phyloP scores from a whole-genome alignment of 2,888 invertebrate genomes.

The Chloroclysta siterata region DNA sequence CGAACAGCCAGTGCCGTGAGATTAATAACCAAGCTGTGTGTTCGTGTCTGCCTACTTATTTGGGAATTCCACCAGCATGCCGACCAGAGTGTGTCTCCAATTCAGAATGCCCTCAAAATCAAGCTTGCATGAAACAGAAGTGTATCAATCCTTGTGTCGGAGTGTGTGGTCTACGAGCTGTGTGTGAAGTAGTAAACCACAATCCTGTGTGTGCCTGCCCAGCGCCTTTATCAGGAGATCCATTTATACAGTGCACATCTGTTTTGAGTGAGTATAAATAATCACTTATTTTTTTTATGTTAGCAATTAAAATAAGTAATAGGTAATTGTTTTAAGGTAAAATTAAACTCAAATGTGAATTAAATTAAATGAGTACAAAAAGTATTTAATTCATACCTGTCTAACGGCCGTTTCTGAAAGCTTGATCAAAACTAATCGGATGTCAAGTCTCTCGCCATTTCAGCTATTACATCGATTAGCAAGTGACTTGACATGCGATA shows the following conservation, averaged over 20 bases:
- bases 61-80: slow-evolving; percentile 90
- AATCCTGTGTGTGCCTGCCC: slow-evolving; percentile 90
- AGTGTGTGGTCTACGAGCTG: slow-evolving; percentile 87
- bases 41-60: slow-evolving; percentile 88
- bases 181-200: slow-evolving; percentile 89
- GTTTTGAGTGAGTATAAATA: slow-evolving; percentile 59
- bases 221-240: slow-evolving; percentile 87
- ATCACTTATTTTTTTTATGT: not conserved
- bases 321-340: no score
- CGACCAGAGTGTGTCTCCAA: slow-evolving; percentile 90
- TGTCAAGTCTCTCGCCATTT: no score
- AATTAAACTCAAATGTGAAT: no score
- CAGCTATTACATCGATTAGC: no score
- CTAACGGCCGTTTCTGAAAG: no score
- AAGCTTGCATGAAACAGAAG: slow-evolving; percentile 89
- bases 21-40: slow-evolving; percentile 88
- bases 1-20: slow-evolving; percentile 88
- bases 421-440: no score
- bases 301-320: no score
- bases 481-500: no score
- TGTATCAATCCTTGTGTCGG: slow-evolving; percentile 90
- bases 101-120: slow-evolving; percentile 88
- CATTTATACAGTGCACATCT: slow-evolving; percentile 83
- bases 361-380: no score
- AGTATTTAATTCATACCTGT: no score